A percentile compares a stretch with the other conserved stretches of the same genome.
Conservation (phyloP, 2,113 vertebrate species). For the Oncorhynchus keta region DNA sequence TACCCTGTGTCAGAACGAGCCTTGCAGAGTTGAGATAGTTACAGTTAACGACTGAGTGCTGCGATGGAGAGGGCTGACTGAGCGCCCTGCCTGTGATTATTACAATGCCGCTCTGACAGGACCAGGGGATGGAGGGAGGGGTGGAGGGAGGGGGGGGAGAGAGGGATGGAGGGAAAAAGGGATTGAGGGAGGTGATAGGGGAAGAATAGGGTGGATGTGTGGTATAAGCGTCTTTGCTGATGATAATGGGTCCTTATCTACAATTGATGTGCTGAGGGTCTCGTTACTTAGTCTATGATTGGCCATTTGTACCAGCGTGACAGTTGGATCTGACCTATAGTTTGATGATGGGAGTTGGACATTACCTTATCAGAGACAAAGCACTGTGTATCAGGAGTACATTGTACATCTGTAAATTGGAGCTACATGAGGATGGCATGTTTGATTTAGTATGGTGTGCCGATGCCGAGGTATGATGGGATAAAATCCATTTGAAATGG, state of each 20-base stretch:
- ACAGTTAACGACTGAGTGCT: neutral
- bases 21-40: neutral
- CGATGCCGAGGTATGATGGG: constrained; percentile 10
- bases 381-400: neutral
- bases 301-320: neutral
- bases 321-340: neutral
- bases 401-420: neutral
- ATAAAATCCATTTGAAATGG: constrained; percentile 11
- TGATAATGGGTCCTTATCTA: neutral
- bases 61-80: neutral
- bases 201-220: neutral
- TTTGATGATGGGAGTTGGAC: no score
- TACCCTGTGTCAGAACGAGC: neutral
- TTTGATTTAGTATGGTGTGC: neutral
- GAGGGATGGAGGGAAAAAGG: no score
- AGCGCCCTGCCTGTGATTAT: neutral
- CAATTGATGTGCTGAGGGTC: no score
- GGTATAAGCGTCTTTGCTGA: neutral
- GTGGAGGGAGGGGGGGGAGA: no score
- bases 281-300: neutral
- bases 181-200: neutral
- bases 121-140: neutral
- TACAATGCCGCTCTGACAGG: neutral
- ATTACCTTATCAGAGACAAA: no score
- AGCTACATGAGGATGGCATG: neutral